These are phyloP conservation scores for Cepaea hortensis DNA, from an alignment of 2,888 invertebrate genomes.

Conservation along the genomic window DNA sequence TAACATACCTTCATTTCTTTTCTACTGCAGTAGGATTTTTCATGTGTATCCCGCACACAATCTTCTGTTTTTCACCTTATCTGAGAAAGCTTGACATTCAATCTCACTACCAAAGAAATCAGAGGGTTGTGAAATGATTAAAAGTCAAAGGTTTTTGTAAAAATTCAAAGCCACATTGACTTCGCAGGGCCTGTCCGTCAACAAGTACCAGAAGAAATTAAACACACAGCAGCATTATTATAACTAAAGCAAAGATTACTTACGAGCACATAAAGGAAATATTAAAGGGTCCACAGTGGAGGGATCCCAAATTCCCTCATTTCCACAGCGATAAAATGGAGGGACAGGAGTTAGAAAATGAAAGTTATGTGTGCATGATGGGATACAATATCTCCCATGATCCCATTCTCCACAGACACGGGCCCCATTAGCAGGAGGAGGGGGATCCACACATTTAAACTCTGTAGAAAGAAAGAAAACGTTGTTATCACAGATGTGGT, in stretches of 20 bases:
- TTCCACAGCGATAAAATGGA: constrained; percentile 97
- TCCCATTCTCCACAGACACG: constrained; percentile 57
- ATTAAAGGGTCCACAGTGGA: constrained; percentile 62
- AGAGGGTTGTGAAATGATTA: too few species aligned
- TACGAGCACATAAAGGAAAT: constrained; percentile 67
- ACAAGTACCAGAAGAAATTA: neutral
- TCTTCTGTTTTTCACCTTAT: too few species aligned
- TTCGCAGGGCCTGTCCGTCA: too few species aligned
- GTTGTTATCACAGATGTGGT: too few species aligned
- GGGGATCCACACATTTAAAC: constrained; percentile 61
- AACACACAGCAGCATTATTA: neutral
- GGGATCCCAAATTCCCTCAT: constrained; percentile 92
- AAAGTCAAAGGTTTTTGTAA: too few species aligned
- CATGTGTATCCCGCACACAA: too few species aligned
- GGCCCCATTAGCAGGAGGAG: constrained; percentile 58
- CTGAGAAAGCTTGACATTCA: too few species aligned
- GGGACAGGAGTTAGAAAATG: constrained; percentile 93
- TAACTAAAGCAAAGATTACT: constrained; percentile 21
- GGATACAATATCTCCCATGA: constrained; percentile 59
- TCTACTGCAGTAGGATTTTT: too few species aligned
- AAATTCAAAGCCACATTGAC: too few species aligned
- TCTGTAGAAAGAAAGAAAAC: constrained; percentile 53
- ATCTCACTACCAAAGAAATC: too few species aligned
- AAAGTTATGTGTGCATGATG: constrained; percentile 70
- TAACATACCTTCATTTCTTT: too few species aligned